phyloP scores from a whole-genome alignment of 1,140 invertebrate genomes.

The Drosophila grimshawi region DNA sequence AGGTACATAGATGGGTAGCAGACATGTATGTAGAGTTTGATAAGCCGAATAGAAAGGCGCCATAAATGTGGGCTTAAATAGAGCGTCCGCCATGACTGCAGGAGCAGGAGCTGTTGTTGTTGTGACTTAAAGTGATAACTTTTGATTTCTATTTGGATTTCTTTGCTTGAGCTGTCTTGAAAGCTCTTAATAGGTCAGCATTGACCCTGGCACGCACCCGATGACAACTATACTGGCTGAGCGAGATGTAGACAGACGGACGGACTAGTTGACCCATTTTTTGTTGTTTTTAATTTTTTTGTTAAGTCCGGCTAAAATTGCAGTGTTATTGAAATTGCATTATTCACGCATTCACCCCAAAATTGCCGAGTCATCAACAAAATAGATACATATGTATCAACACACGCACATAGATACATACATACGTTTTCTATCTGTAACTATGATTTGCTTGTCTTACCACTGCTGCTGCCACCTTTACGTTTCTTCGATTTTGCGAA shows the following conservation, averaged over 20 bases:
- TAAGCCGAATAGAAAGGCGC: constrained; percentile 45
- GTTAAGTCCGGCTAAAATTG: constrained; percentile 47
- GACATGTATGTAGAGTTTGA: constrained; percentile 5
- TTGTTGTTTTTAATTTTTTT: background rate
- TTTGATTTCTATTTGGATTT: constrained; percentile 62
- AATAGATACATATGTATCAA: background rate
- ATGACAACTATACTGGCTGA: background rate
- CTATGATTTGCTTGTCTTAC: constrained; percentile 30
- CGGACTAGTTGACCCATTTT: constrained; percentile 56
- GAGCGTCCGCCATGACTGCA: constrained; percentile 46
- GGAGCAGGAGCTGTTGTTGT: constrained; percentile 30
- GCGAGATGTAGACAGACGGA: too few relatives aligned
- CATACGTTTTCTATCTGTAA: constrained; percentile 5
- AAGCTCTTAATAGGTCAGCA: constrained; percentile 59
- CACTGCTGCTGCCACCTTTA: constrained; percentile 18
- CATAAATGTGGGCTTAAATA: constrained; percentile 56
- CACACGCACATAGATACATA: constrained; percentile 8
- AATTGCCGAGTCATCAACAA: constrained; percentile 52
- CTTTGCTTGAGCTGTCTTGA: constrained; percentile 29
- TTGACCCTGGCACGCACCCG: constrained; percentile 15
- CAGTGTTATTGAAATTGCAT: constrained; percentile 64
- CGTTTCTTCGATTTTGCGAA: constrained; percentile 33
- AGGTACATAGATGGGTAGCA: constrained; percentile 21
- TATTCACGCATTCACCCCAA: constrained; percentile 47
- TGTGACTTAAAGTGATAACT: constrained; percentile 6